phyloP scores from a whole-genome alignment of 2,797 vertebrate species.

The Gymnopithys bicolor region DNA sequence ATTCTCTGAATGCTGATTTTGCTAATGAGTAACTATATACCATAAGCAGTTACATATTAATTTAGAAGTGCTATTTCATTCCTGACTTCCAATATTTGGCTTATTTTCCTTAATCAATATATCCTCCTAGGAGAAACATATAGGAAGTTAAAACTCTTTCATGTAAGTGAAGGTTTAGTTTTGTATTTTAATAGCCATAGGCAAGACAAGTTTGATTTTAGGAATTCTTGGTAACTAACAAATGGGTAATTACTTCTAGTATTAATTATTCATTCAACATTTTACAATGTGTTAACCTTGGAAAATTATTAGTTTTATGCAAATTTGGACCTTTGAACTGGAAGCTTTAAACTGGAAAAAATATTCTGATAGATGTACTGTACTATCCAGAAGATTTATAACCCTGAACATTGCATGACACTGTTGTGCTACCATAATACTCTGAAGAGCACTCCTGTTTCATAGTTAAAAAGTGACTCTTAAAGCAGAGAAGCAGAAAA shows the following conservation, averaged over 20 bases:
- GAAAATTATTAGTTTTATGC: background rate
- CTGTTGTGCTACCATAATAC: background rate
- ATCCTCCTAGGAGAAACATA: background rate
- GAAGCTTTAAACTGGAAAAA: background rate
- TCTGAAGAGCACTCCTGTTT: background rate
- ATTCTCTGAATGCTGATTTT: slow-evolving; percentile 11
- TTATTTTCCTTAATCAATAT: slow-evolving; percentile 11
- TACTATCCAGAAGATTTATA: background rate
- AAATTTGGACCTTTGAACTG: background rate
- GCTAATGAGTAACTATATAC: background rate
- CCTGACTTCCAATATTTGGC: background rate
- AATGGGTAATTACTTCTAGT: background rate
- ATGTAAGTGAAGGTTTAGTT: background rate
- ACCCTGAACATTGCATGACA: background rate
- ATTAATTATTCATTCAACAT: background rate
- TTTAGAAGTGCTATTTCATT: background rate
- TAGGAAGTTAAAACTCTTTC: background rate
- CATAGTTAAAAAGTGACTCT: background rate
- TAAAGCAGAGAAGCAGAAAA: background rate
- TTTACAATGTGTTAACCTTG: background rate
- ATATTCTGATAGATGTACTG: background rate
- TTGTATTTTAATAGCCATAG: background rate
- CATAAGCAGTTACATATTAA: background rate
- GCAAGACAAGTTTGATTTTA: background rate
- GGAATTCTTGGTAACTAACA: background rate